Evolutionary conservation across 37 sponge, comb jelly and placozoan species (phyloP), one percentile per base, ranked within the genome.

Genomic region (Bolinopsis microptera): DNA sequence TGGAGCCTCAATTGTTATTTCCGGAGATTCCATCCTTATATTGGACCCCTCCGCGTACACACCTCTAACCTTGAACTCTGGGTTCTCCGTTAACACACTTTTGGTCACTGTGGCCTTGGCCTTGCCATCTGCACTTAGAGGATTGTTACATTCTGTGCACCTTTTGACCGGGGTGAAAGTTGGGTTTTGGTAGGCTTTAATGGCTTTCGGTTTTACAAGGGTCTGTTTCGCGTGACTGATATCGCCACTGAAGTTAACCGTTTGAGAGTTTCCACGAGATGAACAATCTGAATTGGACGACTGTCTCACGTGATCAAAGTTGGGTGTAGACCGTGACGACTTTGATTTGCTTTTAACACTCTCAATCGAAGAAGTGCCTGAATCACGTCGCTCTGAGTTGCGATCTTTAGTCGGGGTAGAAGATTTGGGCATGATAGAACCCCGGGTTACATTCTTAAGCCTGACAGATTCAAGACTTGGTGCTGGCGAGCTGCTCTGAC

Each of bases 241-340:
- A 38, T 86, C 90, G 3, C 27, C 26, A 27, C 90, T 86, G 90
- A 86, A 86, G 61, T 86, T 86, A 34, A 86, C 75, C 5, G 75
- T n/a, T n/a, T 8, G 5, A 24, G 75, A 21, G 22, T 30, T 72
- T n/a, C n/a, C 26, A 72, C 31, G 75, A 28, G 75, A 72, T n/a
- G 75, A 21, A 23, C 22, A 72, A n/a, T 72, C 18, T 21, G 26
- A n/a, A 21, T 72, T 8, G 13, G 61, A 48, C 13, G 61, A 48
- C 13, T 48, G 61, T 48, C 61, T 48, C 9, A 48, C 61, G 61
- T 48, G 61, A 48, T 48, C 61, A 48, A 13, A 48, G 26, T 72
- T 72, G 13, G 75, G 31, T 24, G 75, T 30, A 30, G 75, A 28
- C 21, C 18, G 68, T 67, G 68, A 67, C 75, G 75, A 72, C 61